Base-by-base conservation (phyloP, 2,113 vertebrate genomes). In the Ailurus styani region DNA sequence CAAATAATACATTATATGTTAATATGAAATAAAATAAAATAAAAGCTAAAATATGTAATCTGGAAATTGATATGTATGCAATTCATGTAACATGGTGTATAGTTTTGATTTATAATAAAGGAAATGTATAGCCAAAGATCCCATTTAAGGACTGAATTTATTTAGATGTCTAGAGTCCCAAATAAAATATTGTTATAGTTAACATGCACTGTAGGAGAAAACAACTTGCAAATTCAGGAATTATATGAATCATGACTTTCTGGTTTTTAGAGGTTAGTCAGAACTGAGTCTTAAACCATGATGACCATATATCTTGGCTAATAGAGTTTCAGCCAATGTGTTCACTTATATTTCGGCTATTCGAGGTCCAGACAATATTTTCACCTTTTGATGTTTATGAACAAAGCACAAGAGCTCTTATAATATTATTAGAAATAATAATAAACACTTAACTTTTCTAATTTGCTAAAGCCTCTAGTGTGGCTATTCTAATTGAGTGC, bases 61-160 rank as follows among this genome's bases (percentile, higher is more conserved):
- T 96, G 42, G 45, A 96, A 86, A 62, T 27, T 95, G 77, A 95
- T 84, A 95, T 8, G 42, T 77, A 29, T 88, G 87, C 60, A 47
- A 79, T 42, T 70, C 57, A 89, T 97, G 73, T 95, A 78, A 52
- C 73, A 8, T 6, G 3, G 37, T 75, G 78, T 75, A n/a, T 88
- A 88, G 14, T 84, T 97, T 42, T 4, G 29, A 96, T 93, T 95
- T 96, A 91, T 85, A 15, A 87, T 86, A 89, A 93, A 96, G 88
- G n/a, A 97, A 96, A 96, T 87, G 42, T 66, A 79, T 60, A 90
- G 73, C 91, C 42, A 93, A 95, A 95, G 60, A 95, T 96, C 37
- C 70, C 83, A 98, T 96, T 95, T 96, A 92, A 73, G 79, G 52
- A 87, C 62, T 87, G 45, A 96, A 91, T 98, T 96, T 91, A 37